These are phyloP conservation scores for Zophobas morio DNA, from an alignment of 1,140 invertebrate species.

Conservation along the genomic window DNA sequence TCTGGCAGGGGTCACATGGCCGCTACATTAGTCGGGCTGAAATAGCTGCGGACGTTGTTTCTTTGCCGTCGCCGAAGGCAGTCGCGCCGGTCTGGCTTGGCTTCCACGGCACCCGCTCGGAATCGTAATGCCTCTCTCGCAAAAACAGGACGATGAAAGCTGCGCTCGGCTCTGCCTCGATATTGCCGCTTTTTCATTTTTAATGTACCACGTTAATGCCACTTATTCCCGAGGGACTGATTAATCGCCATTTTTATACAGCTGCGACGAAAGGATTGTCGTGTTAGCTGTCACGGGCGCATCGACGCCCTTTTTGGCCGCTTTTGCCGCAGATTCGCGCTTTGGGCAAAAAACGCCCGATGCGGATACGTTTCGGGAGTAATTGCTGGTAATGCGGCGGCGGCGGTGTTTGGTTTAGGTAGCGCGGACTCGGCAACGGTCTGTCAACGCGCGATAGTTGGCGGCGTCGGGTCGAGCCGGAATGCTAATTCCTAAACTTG, in stretches of 20 bases:
- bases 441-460: too few species aligned
- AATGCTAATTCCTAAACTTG: too few species aligned
- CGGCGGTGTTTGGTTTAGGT: too few species aligned
- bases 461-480: too few species aligned
- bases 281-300: conserved; percentile 9
- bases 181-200: conserved; percentile 52
- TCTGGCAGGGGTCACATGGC: conserved; percentile 58
- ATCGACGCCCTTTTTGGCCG: background rate
- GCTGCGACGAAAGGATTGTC: conserved; percentile 35
- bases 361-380: too few species aligned
- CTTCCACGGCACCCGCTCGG: conserved; percentile 56
- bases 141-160: conserved; percentile 57
- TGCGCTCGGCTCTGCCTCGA: conserved; percentile 44
- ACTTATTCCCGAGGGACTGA: conserved; percentile 34
- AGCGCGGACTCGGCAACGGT: too few species aligned
- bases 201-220: conserved; percentile 50
- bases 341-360: too few species aligned
- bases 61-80: conserved; percentile 58
- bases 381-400: too few species aligned
- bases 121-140: conserved; percentile 53
- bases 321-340: too few species aligned
- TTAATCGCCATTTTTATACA: conserved; percentile 41
- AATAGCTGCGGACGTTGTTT: conserved; percentile 60
- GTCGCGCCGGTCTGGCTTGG: conserved; percentile 59
- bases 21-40: conserved; percentile 56